A percentile compares a stretch with the other conserved stretches of the same genome.
Evolutionary conservation across 2,113 vertebrate species (phyloP).

Genomic region (Tyto alba): DNA sequence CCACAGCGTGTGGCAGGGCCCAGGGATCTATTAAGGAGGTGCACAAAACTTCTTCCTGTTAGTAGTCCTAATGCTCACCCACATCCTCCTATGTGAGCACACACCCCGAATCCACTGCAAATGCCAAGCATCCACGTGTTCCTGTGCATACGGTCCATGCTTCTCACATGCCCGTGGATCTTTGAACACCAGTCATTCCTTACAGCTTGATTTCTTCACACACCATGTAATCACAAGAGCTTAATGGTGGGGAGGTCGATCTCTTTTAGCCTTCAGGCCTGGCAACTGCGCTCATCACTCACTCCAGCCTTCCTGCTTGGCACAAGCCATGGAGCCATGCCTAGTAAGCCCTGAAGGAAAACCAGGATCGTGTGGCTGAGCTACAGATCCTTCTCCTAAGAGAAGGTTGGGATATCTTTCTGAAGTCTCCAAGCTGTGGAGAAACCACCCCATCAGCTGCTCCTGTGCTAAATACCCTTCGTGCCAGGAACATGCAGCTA

Average conservation of each 20-base stretch:
- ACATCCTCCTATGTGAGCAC: fast-evolving
- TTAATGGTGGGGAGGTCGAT: not conserved
- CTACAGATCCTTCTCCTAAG: not conserved
- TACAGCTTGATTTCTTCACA: not conserved
- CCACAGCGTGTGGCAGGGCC: not conserved
- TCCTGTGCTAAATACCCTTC: not conserved
- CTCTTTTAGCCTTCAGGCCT: not conserved
- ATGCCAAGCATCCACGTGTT: not conserved
- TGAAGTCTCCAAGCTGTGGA: not conserved
- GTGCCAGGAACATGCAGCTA: not conserved
- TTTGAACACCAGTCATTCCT: not conserved
- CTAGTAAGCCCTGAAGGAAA: not conserved
- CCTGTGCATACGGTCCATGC: no score
- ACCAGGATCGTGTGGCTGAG: not conserved
- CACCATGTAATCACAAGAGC: fast-evolving
- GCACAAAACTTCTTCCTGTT: not conserved
- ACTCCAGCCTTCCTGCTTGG: not conserved
- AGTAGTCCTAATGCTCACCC: not conserved
- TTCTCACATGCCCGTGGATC: not conserved
- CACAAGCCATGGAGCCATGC: not conserved
- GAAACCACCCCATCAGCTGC: not conserved
- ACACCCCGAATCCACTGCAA: not conserved
- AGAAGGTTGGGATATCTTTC: not conserved
- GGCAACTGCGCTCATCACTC: not conserved
- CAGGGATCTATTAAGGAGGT: not conserved